A percentile compares a stretch with the other conserved stretches of the same genome.
These are phyloP conservation scores for Menura novaehollandiae DNA, from an alignment of 2,113 vertebrate species.

Conservation along the genomic window DNA sequence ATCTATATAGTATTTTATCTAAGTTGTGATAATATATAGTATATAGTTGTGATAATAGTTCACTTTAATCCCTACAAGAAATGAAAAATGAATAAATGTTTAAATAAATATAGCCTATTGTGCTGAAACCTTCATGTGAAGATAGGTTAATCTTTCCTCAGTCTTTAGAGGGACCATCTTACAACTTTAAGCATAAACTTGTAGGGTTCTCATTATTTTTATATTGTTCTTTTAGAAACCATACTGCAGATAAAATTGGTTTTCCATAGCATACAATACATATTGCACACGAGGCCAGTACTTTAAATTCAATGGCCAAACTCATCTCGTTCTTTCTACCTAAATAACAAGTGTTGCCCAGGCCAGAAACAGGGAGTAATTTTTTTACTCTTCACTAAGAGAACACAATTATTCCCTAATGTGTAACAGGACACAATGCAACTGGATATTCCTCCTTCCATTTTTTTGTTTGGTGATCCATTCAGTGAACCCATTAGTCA, in stretches of 20 bases:
- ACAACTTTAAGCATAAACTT: background rate
- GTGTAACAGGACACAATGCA: background rate
- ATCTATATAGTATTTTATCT: background rate
- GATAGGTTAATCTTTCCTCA: background rate
- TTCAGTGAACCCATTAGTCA: background rate
- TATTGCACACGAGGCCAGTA: background rate
- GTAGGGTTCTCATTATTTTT: background rate
- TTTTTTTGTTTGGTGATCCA: background rate
- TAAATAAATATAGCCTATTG: background rate
- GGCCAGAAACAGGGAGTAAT: background rate
- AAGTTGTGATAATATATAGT: background rate
- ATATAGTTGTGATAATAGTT: background rate
- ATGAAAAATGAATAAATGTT: background rate
- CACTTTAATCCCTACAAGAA: background rate
- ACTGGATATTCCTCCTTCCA: background rate
- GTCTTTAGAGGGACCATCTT: background rate
- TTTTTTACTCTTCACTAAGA: background rate
- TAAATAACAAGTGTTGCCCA: background rate
- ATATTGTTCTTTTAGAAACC: background rate
- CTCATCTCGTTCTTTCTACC: background rate
- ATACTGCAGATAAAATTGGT: background rate
- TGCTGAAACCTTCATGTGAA: background rate
- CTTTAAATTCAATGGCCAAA: background rate
- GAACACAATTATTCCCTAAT: background rate
- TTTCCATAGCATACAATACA: accelerated